These are phyloP conservation scores for Carcina quercana DNA, from an alignment of 2,888 invertebrate species.

Conservation along the genomic window DNA sequence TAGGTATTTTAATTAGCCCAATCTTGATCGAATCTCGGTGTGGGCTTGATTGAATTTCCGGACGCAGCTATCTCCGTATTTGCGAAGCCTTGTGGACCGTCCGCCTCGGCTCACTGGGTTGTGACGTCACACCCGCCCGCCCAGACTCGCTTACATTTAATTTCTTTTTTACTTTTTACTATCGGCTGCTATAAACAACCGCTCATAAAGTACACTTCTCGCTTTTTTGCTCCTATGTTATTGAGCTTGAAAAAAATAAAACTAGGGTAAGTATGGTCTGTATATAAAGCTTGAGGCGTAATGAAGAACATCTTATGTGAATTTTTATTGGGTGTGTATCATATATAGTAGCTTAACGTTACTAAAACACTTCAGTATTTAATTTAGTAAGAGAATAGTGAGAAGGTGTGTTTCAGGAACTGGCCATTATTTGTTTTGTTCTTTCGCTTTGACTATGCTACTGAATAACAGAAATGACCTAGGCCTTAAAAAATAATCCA, in stretches of 20 bases:
- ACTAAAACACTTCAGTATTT: too few relatives aligned
- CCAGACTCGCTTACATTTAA: conserved; percentile 34
- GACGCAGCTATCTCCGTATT: conserved; percentile 60
- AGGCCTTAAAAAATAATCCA: too few relatives aligned
- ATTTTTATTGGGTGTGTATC: too few relatives aligned
- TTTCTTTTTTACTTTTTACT: conserved; percentile 58
- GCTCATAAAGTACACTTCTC: conserved; percentile 52
- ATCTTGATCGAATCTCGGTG: conserved; percentile 68
- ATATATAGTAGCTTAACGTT: too few relatives aligned
- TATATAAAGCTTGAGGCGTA: conserved; percentile 6
- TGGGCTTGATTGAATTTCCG: conserved; percentile 70
- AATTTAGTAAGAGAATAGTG: too few relatives aligned
- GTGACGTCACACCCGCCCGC: conserved; percentile 56
- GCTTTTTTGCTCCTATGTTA: conserved; percentile 31
- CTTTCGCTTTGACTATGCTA: too few relatives aligned
- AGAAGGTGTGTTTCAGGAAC: too few relatives aligned
- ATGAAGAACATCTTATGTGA: too few relatives aligned
- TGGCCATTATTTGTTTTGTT: too few relatives aligned
- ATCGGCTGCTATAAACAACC: conserved; percentile 56
- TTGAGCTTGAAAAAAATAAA: too few relatives aligned
- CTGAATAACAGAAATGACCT: too few relatives aligned
- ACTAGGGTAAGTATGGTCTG: conserved; percentile 1
- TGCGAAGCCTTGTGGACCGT: conserved; percentile 51
- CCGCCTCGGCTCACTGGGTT: conserved; percentile 59
- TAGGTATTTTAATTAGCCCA: conserved; percentile 67